Evolutionary conservation across 2,888 invertebrate genomes (phyloP), one percentile per base, ranked within the genome.

Genomic region (Listrodromus nycthemerus): DNA sequence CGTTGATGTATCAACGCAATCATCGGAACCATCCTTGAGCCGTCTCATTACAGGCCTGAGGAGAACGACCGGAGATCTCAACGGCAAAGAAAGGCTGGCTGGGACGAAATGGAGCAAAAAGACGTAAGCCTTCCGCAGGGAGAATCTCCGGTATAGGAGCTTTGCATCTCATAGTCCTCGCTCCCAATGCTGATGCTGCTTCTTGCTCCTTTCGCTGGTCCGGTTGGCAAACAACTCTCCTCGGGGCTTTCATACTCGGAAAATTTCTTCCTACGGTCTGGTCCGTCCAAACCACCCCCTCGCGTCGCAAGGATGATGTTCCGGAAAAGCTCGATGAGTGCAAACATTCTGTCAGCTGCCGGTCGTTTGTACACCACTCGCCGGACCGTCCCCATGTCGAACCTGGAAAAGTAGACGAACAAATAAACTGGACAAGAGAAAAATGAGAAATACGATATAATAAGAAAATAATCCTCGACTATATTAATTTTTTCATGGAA

Each of bases 211-310:
- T 71, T 65, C 16, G 70, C 48, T 71, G 33, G 63, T 48, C 76
- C 45, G 71, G 52, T 67, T 41, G 4, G 77, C 67, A 73, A 78
- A 78, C 82, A 78, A 52, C 73, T 80, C 50, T 33, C 55, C 6
- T n/a, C 13, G 58, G 58, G 27, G 33, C 58, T 69, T 73, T 69
- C 67, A 63, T 74, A 37, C 67, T 50, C 45, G 45, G 45, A 27
- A 45, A 75, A 63, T 81, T 70, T 45, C 41, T 30, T 65, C 21
- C 19, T 65, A 41, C 5, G n/a, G 61, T 30, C 41, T 13, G 41
- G 41, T 41, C 41, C 3, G 1, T 41, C 41, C 41, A 6, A 33
- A 13, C 13, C 41, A 10, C 2, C 63, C 48, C 19, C 41, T 2
- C 27, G 2, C 19, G 24, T n/a, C n/a, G 37, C 33, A 45, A 19